Evolutionary conservation across 1,140 invertebrate species (phyloP), one percentile per base, ranked within the genome.

Genomic region (Drosophila leontia): DNA sequence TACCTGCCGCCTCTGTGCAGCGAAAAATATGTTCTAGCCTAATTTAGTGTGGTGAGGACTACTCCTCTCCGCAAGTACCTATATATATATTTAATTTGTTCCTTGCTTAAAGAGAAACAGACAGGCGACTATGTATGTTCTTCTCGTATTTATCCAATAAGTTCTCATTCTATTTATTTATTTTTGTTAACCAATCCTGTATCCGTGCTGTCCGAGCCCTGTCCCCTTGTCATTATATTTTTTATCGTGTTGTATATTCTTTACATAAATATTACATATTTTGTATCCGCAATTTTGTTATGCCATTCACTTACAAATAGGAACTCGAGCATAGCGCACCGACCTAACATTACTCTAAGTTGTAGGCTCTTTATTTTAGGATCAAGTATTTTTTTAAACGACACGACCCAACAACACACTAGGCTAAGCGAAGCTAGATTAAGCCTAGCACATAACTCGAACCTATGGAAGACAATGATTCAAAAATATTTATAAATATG

Each of bases 391-490:
- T 87, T 87, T 84, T 75, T 82, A 88, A 75, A 69, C 51, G 64
- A 48, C 3, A 50, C 48, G 53, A 61, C 51, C 23, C 37, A 26
- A 75, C 39, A 75, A 56, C 68, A 59, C 60, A 60, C 35, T 39
- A 58, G 34, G 41, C 61, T 58, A 67, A 69, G 53, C 60, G n/a
- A 53, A 69, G 39, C 44, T 82, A 82, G 48, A 32, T 47, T 88
- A 90, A 78, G 77, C 35, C 48, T 56, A 68, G 75, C 44, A 53
- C 44, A 59, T 68, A 64, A 81, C 56, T 72, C 53, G 17, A 56
- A 80, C 39, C 63, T 60, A 78, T 88, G 85, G 84, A 88, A 83
- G 84, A 88, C 84, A 90, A 87, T 87, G 83, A 88, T 87, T 82
- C 26, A 57, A 75, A 79, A 79, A 51, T 74, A 45, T 48, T 62